These are phyloP conservation scores for Nycticorax nycticorax DNA, from an alignment of 2,113 vertebrate genomes.

Conservation along the genomic window DNA sequence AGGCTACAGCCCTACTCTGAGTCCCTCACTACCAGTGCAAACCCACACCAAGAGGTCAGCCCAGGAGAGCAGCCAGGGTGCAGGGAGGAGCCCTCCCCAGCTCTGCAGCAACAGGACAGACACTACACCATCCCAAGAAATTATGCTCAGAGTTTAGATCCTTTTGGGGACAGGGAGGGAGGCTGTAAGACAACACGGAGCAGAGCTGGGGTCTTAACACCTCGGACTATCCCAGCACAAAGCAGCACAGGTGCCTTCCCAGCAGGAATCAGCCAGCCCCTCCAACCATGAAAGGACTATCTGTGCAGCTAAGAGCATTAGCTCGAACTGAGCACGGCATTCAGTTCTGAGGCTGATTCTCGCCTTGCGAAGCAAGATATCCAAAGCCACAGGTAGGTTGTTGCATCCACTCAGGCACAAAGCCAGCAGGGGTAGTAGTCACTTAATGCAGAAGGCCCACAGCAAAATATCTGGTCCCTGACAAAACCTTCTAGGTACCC, in stretches of 20 bases:
- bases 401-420: neutral
- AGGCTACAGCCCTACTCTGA: neutral
- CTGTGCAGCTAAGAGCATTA: neutral
- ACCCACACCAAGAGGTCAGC: neutral
- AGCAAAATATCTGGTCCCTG: neutral
- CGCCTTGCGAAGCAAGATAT: neutral
- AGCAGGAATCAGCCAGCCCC: neutral
- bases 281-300: neutral
- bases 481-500: neutral
- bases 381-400: neutral
- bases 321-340: neutral
- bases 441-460: neutral
- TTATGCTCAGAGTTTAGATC: neutral
- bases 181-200: neutral
- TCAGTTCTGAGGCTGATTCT: neutral
- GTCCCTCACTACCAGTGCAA: neutral
- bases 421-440: neutral
- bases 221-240: rapidly evolving
- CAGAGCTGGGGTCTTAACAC: neutral
- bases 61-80: neutral
- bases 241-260: neutral
- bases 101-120: neutral
- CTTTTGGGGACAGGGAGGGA: neutral
- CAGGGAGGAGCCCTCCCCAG: neutral
- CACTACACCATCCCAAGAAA: neutral